Conservation (phyloP, 2,888 invertebrate species). For the Meloe dianella region DNA sequence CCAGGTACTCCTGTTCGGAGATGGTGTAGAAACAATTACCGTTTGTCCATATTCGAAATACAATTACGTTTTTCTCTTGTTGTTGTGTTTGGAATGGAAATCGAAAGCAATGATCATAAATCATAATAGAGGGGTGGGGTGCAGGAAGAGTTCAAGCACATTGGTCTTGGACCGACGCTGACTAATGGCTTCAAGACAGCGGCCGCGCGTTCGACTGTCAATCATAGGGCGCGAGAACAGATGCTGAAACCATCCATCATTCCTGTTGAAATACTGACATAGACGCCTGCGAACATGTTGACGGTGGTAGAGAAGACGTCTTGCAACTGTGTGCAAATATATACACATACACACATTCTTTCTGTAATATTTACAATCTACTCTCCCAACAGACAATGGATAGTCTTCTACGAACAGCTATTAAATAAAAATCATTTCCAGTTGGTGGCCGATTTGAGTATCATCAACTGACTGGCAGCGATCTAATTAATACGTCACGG, state of each 20-base stretch:
- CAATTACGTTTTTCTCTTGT: conserved; percentile 18
- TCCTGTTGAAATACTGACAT: conserved; percentile 37
- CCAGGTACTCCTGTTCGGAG: not conserved
- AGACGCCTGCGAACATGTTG: conserved; percentile 36
- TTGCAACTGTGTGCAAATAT: not conserved
- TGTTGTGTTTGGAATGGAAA: conserved; percentile 17
- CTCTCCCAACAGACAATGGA: not conserved
- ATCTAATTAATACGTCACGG: conserved; percentile 15
- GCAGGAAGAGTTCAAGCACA: conserved; percentile 25
- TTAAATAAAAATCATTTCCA: conserved; percentile 7
- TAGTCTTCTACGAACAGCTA: not conserved
- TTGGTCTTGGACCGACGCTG: conserved; percentile 36
- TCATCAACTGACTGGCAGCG: not conserved
- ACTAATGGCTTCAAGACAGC: conserved; percentile 50
- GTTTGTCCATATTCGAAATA: conserved; percentile 17
- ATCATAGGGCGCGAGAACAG: conserved; percentile 46
- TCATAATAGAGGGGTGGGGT: conserved; percentile 29
- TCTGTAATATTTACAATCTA: not conserved
- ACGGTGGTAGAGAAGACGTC: conserved; percentile 17
- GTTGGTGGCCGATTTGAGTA: not conserved
- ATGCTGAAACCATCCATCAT: conserved; percentile 44
- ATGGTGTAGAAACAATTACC: conserved; percentile 16
- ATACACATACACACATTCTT: not conserved
- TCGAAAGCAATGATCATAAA: conserved; percentile 28
- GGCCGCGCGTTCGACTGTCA: conserved; percentile 49